Base-by-base conservation (phyloP, 2,888 invertebrate species). In the Neoascia interrupta region DNA sequence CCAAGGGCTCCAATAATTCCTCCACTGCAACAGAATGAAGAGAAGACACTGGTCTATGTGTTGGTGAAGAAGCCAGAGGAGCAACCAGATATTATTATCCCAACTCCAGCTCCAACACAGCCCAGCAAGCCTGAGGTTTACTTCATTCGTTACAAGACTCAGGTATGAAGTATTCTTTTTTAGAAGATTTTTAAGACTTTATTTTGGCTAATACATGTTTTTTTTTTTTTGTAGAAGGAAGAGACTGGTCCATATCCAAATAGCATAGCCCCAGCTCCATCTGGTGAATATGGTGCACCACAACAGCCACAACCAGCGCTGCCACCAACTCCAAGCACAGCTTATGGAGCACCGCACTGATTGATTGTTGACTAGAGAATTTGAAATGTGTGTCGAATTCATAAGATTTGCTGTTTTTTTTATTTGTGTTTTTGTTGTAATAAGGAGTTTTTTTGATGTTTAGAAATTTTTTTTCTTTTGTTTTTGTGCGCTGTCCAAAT, bases 51-150 rank as follows among this genome's bases (percentile, higher is more conserved):
- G 83, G 93, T 94, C 82, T 94, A 94, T 87, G 94, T 94, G 63
- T 88, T 94, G 86, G 93, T 93, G 68, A 93, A 94, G 91, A 93
- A 93, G 85, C 93, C 93, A 4, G 93, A 93, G 83, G 93, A 93
- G 82, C 91, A 91, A 75, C 93, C 93, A 1, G 93, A 93, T 82
- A 90, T 93, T 82, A 87, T 90, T 45, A 91, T 93, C 13, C 93
- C 93, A 1, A 93, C 93, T 10, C 92, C 92, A 19, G 91, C 92
- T 19, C 93, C 93, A 18, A 93, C 93, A 53, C 93, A 93, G 85
- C 93, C 93, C 63, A 92, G 92, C 90, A 93, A 93, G 87, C 93
- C 93, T 13, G 93, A 93, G 89, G 93, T 93, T 37, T 93, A 93
- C 89, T 93, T 93, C 88, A 93, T 93, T 87, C 91, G 93, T 84